Conservation (phyloP, 2,888 invertebrate species). For the Timandra comae region DNA sequence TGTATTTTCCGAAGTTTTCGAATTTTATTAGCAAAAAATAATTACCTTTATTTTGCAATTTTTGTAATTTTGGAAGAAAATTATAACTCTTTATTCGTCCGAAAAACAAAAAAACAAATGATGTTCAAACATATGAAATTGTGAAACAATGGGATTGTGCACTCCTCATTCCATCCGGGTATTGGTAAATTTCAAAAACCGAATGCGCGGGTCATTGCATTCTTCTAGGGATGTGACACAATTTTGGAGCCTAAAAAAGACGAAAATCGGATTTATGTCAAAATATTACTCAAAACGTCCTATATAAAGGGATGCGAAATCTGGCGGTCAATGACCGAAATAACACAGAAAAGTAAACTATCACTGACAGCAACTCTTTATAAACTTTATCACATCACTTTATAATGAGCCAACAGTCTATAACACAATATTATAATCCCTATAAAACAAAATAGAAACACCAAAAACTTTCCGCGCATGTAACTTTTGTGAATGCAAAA, state of each 20-base stretch:
- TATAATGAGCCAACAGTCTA: conserved; percentile 55
- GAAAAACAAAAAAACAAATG: conserved; percentile 78
- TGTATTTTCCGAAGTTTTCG: conserved; percentile 3
- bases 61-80: conserved; percentile 77
- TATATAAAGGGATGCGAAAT: conserved; percentile 67
- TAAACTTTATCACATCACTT: conserved; percentile 64
- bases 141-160: conserved; percentile 73
- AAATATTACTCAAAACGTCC: conserved; percentile 52
- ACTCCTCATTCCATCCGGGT: conserved; percentile 75
- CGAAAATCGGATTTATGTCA: conserved; percentile 57
- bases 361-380: conserved; percentile 48
- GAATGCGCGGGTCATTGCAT: conserved; percentile 68
- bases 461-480: conserved; percentile 70
- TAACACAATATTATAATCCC: conserved; percentile 56
- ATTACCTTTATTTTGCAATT: conserved; percentile 75
- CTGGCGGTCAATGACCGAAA: conserved; percentile 77
- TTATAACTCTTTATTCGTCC: conserved; percentile 73
- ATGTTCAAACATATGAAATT: conserved; percentile 75
- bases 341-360: conserved; percentile 67
- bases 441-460: conserved; percentile 47
- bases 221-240: conserved; percentile 65
- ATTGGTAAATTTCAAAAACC: conserved; percentile 69
- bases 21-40: conserved; percentile 39
- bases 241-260: conserved; percentile 56
- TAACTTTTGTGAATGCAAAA: conserved; percentile 72